Percentiles rank a stretch among this genome's conserved stretches.
phyloP scores from a whole-genome alignment of 2,797 vertebrate genomes.

The Corythornis leucogaster region DNA sequence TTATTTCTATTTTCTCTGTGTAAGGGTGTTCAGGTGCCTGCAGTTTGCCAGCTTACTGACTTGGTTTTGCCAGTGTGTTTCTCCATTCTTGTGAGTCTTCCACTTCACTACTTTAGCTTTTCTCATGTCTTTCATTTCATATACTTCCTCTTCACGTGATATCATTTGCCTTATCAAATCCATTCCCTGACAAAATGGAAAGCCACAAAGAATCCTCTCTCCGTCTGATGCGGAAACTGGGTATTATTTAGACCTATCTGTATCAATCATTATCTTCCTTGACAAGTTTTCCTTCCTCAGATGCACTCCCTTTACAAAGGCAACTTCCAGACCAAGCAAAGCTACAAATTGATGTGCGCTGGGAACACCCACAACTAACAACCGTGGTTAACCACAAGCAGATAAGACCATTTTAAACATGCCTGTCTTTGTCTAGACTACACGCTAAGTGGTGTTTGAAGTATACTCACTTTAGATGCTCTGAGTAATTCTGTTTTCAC shows the following conservation, averaged over 20 bases:
- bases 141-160: neutral
- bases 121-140: neutral
- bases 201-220: neutral
- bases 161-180: neutral
- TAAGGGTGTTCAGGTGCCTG: neutral
- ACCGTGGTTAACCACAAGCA: slow-evolving; percentile 24
- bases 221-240: neutral
- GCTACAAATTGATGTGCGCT: neutral
- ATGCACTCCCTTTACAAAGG: neutral
- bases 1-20: slow-evolving; percentile 20
- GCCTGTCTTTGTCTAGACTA: slow-evolving; percentile 21
- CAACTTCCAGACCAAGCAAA: neutral
- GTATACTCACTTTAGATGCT: slow-evolving; percentile 12
- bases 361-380: neutral
- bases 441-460: slow-evolving; percentile 16
- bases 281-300: neutral
- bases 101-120: neutral
- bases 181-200: neutral
- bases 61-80: neutral
- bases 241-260: neutral
- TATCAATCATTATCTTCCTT: neutral
- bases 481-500: slow-evolving; percentile 37
- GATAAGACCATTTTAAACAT: slow-evolving; percentile 23
- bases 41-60: neutral
- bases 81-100: neutral